Evolutionary conservation across 2,888 invertebrate genomes (phyloP).

Genomic region (Trissonchulus sp.): DNA sequence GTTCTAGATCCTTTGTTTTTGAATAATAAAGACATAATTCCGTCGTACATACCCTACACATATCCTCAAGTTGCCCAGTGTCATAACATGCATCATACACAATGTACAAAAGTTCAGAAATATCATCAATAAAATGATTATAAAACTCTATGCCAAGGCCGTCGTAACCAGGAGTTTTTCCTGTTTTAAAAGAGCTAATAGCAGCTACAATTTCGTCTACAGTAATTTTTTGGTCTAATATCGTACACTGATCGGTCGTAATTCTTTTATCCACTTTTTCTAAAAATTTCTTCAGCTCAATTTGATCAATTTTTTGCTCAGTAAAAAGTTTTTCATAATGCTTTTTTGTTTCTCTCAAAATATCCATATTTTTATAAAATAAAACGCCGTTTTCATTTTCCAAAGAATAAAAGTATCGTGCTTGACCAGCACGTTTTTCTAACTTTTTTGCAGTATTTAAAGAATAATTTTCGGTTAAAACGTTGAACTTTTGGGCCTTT

Average conservation of each 20-base stretch:
- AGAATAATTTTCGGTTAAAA: too few species aligned
- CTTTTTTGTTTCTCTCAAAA: background rate
- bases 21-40: conserved; percentile 24
- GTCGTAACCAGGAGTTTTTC: conserved; percentile 14
- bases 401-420: background rate
- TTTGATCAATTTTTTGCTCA: background rate
- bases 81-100: background rate
- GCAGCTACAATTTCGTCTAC: background rate
- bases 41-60: conserved; percentile 5
- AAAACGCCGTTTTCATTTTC: background rate
- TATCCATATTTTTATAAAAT: background rate
- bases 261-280: background rate
- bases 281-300: background rate
- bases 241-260: background rate
- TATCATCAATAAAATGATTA: background rate
- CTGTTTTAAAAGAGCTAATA: background rate
- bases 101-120: background rate
- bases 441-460: background rate
- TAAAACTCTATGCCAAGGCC: conserved; percentile 23
- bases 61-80: background rate
- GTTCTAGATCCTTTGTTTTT: conserved; percentile 23
- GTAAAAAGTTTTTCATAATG: background rate
- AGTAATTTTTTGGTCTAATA: background rate
- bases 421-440: background rate
- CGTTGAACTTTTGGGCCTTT: too few species aligned